These are phyloP conservation scores for Prolemur simus DNA, from an alignment of 2,113 vertebrate genomes.

Conservation along the genomic window DNA sequence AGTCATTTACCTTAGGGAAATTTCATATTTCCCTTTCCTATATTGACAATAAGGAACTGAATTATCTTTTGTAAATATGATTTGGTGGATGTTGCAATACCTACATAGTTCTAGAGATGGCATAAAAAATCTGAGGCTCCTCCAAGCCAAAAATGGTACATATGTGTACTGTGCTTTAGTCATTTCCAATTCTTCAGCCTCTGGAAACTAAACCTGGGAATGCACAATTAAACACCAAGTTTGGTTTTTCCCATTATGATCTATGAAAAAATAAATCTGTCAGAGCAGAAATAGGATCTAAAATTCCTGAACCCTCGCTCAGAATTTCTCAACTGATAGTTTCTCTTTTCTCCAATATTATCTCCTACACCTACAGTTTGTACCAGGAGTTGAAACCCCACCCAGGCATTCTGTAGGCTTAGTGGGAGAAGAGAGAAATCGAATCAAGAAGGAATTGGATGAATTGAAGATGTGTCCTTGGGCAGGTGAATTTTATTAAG, in stretches of 20 bases:
- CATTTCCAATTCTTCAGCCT: background rate
- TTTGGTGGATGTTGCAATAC: background rate
- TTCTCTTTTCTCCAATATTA: background rate
- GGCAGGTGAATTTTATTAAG: slow-evolving; percentile 12
- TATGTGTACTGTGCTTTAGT: background rate
- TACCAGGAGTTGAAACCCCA: background rate
- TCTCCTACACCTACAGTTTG: background rate
- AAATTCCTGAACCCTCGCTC: background rate
- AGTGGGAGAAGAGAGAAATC: slow-evolving; percentile 29
- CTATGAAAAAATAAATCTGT: background rate
- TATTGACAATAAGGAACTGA: background rate
- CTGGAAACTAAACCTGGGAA: slow-evolving; percentile 7
- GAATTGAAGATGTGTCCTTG: background rate
- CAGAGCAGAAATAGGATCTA: background rate
- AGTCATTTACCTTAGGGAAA: slow-evolving; percentile 46
- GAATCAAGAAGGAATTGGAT: slow-evolving; percentile 15
- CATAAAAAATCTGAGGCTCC: background rate
- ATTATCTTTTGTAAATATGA: background rate
- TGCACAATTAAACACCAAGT: slow-evolving; percentile 11
- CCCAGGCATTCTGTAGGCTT: background rate
- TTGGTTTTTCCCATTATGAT: background rate
- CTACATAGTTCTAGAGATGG: background rate
- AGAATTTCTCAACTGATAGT: background rate
- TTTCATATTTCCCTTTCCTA: background rate
- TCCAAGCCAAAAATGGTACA: background rate